phyloP scores from a whole-genome alignment of 2,888 invertebrate species.

The Lingula anatina region DNA sequence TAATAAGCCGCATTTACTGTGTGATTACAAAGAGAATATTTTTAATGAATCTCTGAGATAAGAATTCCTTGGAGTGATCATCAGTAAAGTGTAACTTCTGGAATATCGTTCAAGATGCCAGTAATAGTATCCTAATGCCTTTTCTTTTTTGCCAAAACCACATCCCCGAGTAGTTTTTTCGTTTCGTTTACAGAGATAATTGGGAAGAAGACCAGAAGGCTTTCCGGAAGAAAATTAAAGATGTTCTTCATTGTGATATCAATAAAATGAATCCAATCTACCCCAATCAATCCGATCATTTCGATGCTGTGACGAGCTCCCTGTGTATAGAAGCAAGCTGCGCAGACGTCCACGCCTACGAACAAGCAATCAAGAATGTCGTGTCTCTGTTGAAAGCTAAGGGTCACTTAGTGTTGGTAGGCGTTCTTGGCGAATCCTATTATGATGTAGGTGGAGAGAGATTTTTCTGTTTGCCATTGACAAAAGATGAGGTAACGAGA shows the following conservation, averaged over 20 bases:
- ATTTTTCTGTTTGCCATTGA: no score
- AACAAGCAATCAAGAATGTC: background rate
- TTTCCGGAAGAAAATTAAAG: background rate
- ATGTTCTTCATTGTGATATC: slow-evolving; percentile 1
- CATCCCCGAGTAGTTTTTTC: no score
- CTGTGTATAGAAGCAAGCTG: background rate
- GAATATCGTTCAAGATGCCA: no score
- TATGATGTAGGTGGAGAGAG: background rate
- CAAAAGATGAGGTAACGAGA: no score
- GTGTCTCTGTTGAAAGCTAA: background rate
- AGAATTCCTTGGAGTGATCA: no score
- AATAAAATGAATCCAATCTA: background rate
- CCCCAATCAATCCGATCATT: background rate
- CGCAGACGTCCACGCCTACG: background rate
- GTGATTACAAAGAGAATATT: no score
- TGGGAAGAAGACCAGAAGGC: background rate
- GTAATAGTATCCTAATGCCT: no score
- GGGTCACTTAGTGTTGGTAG: background rate
- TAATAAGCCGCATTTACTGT: no score
- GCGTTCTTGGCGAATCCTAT: slow-evolving; percentile 1
- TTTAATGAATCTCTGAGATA: no score
- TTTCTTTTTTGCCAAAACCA: no score
- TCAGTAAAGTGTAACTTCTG: no score
- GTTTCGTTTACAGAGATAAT: background rate
- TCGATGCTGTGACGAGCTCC: background rate